phyloP scores from a whole-genome alignment of 1,140 invertebrate genomes.

The Trialeurodes vaporariorum region DNA sequence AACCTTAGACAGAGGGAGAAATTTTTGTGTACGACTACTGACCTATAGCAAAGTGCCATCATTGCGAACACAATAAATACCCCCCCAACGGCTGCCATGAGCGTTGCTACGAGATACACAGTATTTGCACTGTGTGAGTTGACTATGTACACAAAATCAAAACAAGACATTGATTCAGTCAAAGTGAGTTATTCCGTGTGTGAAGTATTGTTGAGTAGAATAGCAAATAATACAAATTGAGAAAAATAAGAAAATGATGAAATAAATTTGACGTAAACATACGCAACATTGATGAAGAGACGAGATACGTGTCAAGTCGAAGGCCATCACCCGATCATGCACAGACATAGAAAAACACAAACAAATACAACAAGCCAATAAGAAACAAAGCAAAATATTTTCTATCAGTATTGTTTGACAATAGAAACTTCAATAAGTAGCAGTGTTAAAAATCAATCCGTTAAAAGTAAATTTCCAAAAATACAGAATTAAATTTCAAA shows the following conservation, averaged over 20 bases:
- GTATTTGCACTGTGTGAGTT: conserved; percentile 90
- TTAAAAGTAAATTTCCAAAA: too few species aligned
- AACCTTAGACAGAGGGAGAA: conserved; percentile 93
- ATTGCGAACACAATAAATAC: conserved; percentile 96
- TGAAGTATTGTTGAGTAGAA: too few species aligned
- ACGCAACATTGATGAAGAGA: neutral
- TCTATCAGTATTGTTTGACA: too few species aligned
- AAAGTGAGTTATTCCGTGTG: neutral
- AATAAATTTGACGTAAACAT: neutral
- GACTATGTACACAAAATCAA: conserved; percentile 42
- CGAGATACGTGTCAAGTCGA: neutral
- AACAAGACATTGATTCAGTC: neutral
- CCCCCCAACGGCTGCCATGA: conserved; percentile 96
- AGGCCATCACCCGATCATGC: neutral
- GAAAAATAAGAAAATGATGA: neutral
- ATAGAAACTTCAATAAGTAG: too few species aligned
- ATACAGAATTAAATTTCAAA: too few species aligned
- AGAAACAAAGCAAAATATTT: neutral
- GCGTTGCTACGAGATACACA: conserved; percentile 90
- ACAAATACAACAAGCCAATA: neutral
- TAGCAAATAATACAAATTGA: too few species aligned
- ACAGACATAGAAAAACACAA: neutral
- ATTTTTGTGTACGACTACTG: conserved; percentile 95
- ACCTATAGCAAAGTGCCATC: conserved; percentile 98
- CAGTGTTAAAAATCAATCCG: too few species aligned